These are phyloP conservation scores for Clinocottus analis DNA, from an alignment of 2,113 vertebrate species.

Conservation along the genomic window DNA sequence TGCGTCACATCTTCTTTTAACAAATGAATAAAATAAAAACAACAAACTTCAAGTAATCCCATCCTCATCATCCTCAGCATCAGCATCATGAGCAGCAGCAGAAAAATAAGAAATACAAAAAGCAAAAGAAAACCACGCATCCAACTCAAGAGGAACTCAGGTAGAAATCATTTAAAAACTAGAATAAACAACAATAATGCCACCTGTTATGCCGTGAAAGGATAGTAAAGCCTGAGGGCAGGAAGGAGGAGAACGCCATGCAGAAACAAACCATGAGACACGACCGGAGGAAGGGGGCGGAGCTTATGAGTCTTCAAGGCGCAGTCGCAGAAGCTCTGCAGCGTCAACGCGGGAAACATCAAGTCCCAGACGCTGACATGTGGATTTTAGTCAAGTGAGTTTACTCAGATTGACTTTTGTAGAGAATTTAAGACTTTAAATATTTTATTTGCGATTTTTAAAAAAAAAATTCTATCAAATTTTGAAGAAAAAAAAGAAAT, in stretches of 20 bases:
- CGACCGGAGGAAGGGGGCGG: too few species aligned
- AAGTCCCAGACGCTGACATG: background rate
- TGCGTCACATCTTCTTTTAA: conserved; percentile 61
- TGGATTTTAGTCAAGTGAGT: background rate
- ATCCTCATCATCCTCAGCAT: conserved; percentile 43
- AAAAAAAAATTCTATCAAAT: too few species aligned
- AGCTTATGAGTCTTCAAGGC: too few species aligned
- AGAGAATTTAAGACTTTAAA: background rate
- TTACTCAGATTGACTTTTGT: background rate
- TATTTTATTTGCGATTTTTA: too few species aligned
- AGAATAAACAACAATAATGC: conserved; percentile 72
- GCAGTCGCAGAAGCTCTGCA: conserved; percentile 33
- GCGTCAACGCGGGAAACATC: background rate
- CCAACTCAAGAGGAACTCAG: conserved; percentile 52
- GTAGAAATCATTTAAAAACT: conserved; percentile 68
- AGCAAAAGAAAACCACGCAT: conserved; percentile 53
- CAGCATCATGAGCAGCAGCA: conserved; percentile 12
- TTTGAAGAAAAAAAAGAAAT: too few species aligned
- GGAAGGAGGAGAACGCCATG: conserved; percentile 79
- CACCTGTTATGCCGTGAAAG: conserved; percentile 58
- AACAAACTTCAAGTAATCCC: conserved; percentile 80
- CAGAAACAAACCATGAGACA: conserved; percentile 75
- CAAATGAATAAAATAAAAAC: conserved; percentile 62
- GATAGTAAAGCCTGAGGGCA: conserved; percentile 55
- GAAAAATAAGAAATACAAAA: conserved; percentile 62